phyloP scores from a whole-genome alignment of 2,888 invertebrate genomes.

The Apocheima hispidaria region DNA sequence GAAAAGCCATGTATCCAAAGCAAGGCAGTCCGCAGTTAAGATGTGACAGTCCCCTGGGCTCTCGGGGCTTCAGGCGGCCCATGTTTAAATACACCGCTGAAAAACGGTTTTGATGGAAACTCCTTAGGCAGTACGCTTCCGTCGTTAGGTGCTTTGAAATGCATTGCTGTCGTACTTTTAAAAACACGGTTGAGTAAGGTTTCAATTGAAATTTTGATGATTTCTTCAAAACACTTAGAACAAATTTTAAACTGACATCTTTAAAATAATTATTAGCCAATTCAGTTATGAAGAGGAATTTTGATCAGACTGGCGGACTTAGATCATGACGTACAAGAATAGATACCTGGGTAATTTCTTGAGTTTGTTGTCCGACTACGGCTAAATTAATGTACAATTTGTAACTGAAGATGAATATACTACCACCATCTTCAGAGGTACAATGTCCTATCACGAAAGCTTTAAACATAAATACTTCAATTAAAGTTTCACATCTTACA shows the following conservation, averaged over 20 bases:
- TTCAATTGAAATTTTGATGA: not conserved
- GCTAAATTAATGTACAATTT: no score
- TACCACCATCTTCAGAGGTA: no score
- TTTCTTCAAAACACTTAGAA: not conserved
- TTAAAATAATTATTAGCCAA: not conserved
- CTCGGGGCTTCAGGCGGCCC: constrained; percentile 39
- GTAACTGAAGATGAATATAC: no score
- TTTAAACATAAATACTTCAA: no score
- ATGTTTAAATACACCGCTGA: constrained; percentile 40
- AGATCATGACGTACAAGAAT: no score
- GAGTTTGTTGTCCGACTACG: no score
- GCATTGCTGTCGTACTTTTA: constrained; percentile 24
- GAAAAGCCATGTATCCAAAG: constrained; percentile 50
- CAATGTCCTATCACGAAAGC: no score
- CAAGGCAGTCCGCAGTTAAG: constrained; percentile 49
- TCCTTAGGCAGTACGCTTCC: constrained; percentile 31
- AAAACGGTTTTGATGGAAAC: constrained; percentile 42
- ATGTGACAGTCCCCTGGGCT: constrained; percentile 60
- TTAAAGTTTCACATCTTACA: no score
- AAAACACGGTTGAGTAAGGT: constrained; percentile 4
- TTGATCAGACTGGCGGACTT: no score
- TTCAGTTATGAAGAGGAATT: not conserved
- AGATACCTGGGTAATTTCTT: no score
- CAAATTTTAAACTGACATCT: not conserved
- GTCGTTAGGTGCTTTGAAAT: constrained; percentile 24